A percentile compares a stretch with the other conserved stretches of the same genome.
Evolutionary conservation across 2,888 invertebrate genomes (phyloP).

Genomic region (Cephus runcator): DNA sequence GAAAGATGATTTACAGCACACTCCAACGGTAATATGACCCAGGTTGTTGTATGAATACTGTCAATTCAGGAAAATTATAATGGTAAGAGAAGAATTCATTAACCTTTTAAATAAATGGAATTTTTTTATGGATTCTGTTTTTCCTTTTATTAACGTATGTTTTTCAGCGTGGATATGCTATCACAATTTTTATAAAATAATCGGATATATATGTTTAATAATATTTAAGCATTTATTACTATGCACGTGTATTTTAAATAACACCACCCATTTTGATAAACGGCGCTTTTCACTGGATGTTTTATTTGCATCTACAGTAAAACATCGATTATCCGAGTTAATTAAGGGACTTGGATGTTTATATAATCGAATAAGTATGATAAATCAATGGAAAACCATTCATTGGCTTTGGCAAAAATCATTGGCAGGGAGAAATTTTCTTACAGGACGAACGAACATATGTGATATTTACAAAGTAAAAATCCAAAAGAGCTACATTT

Average conservation of each 20-base stretch:
- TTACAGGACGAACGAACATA: too few relatives aligned
- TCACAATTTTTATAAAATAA: neutral
- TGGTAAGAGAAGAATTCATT: neutral
- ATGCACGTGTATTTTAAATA: constrained; percentile 51
- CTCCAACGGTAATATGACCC: neutral
- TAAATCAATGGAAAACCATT: too few relatives aligned
- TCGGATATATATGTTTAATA: too few relatives aligned
- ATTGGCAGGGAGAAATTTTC: too few relatives aligned
- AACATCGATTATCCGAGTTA: too few relatives aligned
- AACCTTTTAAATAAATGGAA: neutral
- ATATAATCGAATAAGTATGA: too few relatives aligned
- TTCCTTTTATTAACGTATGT: neutral
- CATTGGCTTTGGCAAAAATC: too few relatives aligned
- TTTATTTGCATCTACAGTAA: too few relatives aligned
- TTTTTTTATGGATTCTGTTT: neutral
- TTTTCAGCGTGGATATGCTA: neutral
- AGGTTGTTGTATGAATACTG: neutral
- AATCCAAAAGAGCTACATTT: too few relatives aligned
- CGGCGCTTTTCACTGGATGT: constrained; percentile 40
- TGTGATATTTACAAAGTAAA: too few relatives aligned
- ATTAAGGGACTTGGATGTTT: too few relatives aligned
- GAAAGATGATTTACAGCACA: too few relatives aligned
- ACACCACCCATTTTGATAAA: constrained; percentile 60
- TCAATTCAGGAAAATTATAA: neutral
- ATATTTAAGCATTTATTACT: constrained; percentile 29